Evolutionary conservation across 2,113 vertebrate species (phyloP).

Genomic region (Chaenocephalus aceratus): DNA sequence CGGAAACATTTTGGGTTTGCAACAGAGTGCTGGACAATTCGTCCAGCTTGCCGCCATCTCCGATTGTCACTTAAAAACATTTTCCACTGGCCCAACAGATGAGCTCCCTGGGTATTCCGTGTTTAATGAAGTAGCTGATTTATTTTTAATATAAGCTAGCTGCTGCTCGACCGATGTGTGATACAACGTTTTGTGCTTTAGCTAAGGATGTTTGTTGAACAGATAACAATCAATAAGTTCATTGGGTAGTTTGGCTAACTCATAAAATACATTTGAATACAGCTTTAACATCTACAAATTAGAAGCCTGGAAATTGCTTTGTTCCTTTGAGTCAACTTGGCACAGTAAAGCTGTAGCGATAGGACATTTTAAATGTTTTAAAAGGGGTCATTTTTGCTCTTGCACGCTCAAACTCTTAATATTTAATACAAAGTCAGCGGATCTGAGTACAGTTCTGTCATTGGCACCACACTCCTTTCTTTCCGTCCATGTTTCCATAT

Average conservation of each 20-base stretch:
- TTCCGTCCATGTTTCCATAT: constrained; percentile 50
- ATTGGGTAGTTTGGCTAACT: not conserved
- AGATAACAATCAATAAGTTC: not conserved
- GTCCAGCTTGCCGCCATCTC: no score
- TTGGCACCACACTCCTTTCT: constrained; percentile 29
- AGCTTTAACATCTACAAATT: constrained; percentile 4
- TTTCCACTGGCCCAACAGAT: no score
- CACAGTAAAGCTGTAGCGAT: not conserved
- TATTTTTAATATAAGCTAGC: not conserved
- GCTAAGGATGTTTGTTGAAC: not conserved
- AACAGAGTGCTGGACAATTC: no score
- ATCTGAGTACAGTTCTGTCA: constrained; percentile 41
- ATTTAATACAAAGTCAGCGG: constrained; percentile 39
- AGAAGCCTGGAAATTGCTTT: constrained; percentile 22
- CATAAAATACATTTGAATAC: constrained; percentile 4
- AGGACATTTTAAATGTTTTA: constrained; percentile 17
- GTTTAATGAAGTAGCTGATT: not conserved
- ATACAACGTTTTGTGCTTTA: not conserved
- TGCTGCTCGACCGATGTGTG: not conserved
- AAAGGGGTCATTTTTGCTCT: constrained; percentile 6
- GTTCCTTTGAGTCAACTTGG: not conserved
- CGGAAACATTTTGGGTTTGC: no score
- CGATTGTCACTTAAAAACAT: no score
- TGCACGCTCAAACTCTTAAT: constrained; percentile 15
- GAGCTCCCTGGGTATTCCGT: no score